A percentile compares a stretch with the other conserved stretches of the same genome.
Evolutionary conservation across 2,797 vertebrate genomes (phyloP).

Genomic region (Nothura maculosa): DNA sequence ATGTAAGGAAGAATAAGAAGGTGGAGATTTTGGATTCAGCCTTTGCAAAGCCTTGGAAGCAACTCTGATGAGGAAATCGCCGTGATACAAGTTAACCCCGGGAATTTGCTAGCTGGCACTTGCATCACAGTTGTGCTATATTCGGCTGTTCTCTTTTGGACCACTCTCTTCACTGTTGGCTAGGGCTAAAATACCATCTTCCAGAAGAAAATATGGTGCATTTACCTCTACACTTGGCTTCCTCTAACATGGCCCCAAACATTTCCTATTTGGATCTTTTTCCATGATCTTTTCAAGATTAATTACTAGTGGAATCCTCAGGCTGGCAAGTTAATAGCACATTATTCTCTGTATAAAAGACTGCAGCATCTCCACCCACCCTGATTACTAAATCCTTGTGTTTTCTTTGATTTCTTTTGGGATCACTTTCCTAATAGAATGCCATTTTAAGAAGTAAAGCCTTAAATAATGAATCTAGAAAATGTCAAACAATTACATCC

Average conservation of each 20-base stretch:
- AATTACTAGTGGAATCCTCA: not conserved
- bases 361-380: not conserved
- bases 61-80: not conserved
- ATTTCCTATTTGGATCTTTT: not conserved
- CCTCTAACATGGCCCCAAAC: not conserved
- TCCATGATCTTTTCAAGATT: not conserved
- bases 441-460: not conserved
- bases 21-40: not conserved
- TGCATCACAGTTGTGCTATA: rapidly evolving
- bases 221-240: not conserved
- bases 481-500: not conserved
- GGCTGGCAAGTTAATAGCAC: not conserved
- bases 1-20: not conserved
- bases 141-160: not conserved
- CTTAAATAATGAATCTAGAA: not conserved
- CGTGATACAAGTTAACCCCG: not conserved
- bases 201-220: not conserved
- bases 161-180: not conserved
- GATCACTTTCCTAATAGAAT: not conserved
- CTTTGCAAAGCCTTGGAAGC: not conserved
- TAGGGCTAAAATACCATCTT: not conserved
- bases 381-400: not conserved
- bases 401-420: not conserved
- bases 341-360: not conserved
- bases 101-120: not conserved